Base-by-base conservation (phyloP, 2,797 vertebrate species). In the Oreochromis grahami region DNA sequence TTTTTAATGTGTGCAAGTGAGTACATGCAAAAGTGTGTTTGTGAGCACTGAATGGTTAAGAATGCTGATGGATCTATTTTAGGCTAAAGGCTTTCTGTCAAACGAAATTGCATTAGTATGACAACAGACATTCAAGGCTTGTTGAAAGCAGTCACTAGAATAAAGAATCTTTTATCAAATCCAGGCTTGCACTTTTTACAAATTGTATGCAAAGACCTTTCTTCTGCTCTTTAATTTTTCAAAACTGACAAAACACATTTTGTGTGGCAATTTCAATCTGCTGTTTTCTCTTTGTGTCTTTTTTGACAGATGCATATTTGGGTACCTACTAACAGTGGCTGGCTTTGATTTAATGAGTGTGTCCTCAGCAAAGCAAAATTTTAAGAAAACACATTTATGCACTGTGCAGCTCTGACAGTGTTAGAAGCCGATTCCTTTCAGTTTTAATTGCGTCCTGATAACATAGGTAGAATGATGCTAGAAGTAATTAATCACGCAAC, bases 21-120 rank as follows among this genome's bases (percentile, higher is more conserved):
- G 77, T 80, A 32, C 70, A 70, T 70, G n/a, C 6, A 36, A 36
- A 56, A 78, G 63, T 84, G 43, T 81, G 74, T 88, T 85, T 77
- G 79, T 81, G 84, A 82, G 81, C 70, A 29, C 51, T 81, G 87
- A 90, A 88, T 84, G 86, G 85, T 84, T 85, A 77, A 81, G 86
- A 72, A 80, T 81, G 83, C 83, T 95, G 94, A 94, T 92, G 89
- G 90, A 93, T 95, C 93, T 94, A 94, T 96, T 94, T 94, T 91
- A 56, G 89, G 88, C 85, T 87, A 85, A 93, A 93, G 93, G 85
- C 83, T 86, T 41, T 84, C 88, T 91, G 91, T 90, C 91, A 92
- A 89, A 93, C 84, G 45, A 86, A 93, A 91, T 86, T 83, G 89
- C 90, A 91, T 95, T 94, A 89, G 86, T 88, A 86, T 92, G 92